Evolutionary conservation across 2,888 invertebrate species (phyloP).

Genomic region (Gortyna flavago): DNA sequence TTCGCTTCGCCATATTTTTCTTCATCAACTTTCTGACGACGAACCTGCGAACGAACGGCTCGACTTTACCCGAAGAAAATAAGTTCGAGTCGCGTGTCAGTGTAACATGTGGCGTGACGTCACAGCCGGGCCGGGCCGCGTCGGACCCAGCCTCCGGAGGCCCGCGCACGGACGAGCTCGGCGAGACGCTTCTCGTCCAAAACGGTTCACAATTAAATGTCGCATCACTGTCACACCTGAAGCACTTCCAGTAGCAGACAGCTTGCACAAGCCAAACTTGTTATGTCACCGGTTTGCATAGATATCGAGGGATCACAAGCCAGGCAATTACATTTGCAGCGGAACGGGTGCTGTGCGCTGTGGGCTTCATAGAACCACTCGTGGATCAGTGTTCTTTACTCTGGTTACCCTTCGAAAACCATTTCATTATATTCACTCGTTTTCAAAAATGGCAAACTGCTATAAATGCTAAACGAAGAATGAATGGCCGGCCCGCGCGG

Average conservation of each 20-base stretch:
- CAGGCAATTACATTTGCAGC: neutral
- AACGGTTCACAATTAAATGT: constrained; percentile 11
- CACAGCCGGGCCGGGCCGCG: neutral
- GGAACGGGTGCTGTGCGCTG: too few relatives aligned
- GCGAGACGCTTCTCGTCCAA: neutral
- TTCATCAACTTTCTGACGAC: neutral
- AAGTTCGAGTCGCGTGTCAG: neutral
- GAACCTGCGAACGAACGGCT: neutral
- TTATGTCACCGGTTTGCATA: neutral
- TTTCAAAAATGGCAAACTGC: constrained; percentile 25
- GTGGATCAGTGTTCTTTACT: neutral
- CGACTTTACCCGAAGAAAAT: neutral
- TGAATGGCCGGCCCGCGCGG: constrained; percentile 28
- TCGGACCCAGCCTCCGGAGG: neutral
- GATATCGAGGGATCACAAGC: neutral
- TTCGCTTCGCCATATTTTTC: neutral
- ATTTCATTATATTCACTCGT: neutral
- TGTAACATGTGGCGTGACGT: constrained; percentile 16
- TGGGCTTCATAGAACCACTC: neutral
- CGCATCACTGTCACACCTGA: constrained; percentile 7
- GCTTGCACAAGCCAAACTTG: neutral
- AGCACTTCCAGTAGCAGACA: neutral
- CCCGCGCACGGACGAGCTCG: constrained; percentile 17
- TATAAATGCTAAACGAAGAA: constrained; percentile 27
- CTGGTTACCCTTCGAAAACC: neutral